phyloP scores from a whole-genome alignment of 1,140 invertebrate genomes.

The Ruditapes philippinarum region DNA sequence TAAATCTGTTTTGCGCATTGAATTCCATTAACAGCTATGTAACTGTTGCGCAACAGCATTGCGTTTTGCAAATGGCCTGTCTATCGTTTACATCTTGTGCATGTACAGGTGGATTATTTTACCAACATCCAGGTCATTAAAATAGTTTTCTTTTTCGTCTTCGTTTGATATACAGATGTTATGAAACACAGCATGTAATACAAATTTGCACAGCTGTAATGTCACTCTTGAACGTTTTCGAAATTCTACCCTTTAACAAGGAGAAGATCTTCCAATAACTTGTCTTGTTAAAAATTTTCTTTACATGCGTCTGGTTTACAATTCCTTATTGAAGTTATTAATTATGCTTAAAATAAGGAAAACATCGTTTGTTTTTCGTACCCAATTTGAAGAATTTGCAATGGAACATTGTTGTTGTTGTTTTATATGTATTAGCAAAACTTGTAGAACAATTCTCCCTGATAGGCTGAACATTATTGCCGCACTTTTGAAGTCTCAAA shows the following conservation, averaged over 20 bases:
- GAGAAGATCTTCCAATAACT: slow-evolving; percentile 15
- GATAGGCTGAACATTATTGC: no score
- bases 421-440: no score
- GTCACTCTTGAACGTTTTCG: background rate
- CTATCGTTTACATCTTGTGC: slow-evolving; percentile 12
- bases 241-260: slow-evolving; percentile 20
- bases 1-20: slow-evolving; percentile 19
- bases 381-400: no score
- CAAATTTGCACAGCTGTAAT: slow-evolving; percentile 25
- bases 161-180: slow-evolving; percentile 21
- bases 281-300: no score
- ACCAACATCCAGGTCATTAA: slow-evolving; percentile 13
- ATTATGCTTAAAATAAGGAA: no score
- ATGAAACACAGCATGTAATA: slow-evolving; percentile 16
- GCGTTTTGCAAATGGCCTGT: slow-evolving; percentile 31
- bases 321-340: no score
- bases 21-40: slow-evolving; percentile 12
- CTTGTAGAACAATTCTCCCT: no score
- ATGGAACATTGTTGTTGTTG: no score
- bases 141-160: slow-evolving; percentile 22
- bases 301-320: no score
- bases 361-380: no score
- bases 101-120: slow-evolving; percentile 3
- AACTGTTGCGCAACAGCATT: slow-evolving; percentile 16
- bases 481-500: no score